Conservation (phyloP, 2,113 vertebrate species). For the Pseudolaguvia tuberculata region DNA sequence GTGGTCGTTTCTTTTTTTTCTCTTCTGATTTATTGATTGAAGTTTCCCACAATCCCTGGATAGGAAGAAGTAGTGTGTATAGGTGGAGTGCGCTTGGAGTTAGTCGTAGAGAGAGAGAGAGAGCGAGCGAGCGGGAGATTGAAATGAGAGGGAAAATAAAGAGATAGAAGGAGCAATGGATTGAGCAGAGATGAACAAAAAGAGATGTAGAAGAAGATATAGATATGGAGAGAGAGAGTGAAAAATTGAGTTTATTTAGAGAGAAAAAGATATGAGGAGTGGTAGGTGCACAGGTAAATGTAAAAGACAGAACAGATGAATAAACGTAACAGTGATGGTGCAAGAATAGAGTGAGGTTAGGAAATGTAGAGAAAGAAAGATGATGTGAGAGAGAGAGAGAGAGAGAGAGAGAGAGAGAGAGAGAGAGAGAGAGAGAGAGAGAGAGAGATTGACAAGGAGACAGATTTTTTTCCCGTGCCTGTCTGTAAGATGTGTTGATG, state of each 20-base stretch:
- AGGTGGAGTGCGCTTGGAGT: background rate
- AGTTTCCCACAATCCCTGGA: background rate
- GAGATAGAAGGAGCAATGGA: no score
- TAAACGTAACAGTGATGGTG: background rate
- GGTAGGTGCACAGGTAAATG: no score
- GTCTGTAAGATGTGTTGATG: conserved; percentile 15
- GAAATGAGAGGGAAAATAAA: background rate
- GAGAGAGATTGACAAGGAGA: background rate
- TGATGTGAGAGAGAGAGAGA: background rate
- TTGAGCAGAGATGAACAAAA: background rate
- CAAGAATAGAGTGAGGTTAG: no score
- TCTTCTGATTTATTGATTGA: background rate
- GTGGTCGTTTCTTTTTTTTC: background rate
- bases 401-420: no score
- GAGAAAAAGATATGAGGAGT: background rate
- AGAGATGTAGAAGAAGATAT: background rate
- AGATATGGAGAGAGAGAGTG: background rate
- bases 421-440: no score
- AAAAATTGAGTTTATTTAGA: background rate
- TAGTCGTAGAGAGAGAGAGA: background rate
- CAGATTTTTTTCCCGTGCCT: background rate
- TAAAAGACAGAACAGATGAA: no score
- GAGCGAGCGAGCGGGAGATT: background rate
- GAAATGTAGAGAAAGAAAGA: no score
- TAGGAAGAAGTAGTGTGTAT: no score